Evolutionary conservation across 2,113 vertebrate species (phyloP).

Genomic region (Psilopsiagon aurifrons): DNA sequence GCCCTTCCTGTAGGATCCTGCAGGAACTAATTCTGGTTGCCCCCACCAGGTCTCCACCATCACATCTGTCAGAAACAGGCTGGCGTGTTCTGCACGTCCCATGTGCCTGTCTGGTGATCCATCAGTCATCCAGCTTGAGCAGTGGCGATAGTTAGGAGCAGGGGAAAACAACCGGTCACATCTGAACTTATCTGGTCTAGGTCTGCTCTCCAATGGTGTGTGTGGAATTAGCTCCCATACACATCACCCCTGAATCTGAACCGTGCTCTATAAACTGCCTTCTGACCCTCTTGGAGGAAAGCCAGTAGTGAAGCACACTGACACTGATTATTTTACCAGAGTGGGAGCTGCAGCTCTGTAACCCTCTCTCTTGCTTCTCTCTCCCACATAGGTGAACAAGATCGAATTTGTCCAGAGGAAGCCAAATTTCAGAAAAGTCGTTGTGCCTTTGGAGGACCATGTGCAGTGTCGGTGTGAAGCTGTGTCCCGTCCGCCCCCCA

Average conservation of each 20-base stretch:
- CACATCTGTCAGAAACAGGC: background rate
- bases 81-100: background rate
- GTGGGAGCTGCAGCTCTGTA: background rate
- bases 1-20: background rate
- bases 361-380: background rate
- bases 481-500: background rate
- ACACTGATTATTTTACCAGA: background rate
- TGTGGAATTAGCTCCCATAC: background rate
- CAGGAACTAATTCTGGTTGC: background rate
- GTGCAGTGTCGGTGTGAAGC: conserved; percentile 86
- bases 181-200: background rate
- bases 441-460: conserved; percentile 92
- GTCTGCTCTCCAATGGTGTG: background rate
- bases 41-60: background rate
- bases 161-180: background rate
- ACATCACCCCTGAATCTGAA: background rate
- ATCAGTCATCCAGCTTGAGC: background rate
- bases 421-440: conserved; percentile 79
- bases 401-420: conserved; percentile 82
- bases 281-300: background rate
- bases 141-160: background rate
- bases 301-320: background rate
- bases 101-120: background rate
- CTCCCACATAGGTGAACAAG: conserved; percentile 84
- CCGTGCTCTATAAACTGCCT: background rate